Evolutionary conservation across 1,140 invertebrate species (phyloP).

Genomic region (Drosophila quadrilineata): DNA sequence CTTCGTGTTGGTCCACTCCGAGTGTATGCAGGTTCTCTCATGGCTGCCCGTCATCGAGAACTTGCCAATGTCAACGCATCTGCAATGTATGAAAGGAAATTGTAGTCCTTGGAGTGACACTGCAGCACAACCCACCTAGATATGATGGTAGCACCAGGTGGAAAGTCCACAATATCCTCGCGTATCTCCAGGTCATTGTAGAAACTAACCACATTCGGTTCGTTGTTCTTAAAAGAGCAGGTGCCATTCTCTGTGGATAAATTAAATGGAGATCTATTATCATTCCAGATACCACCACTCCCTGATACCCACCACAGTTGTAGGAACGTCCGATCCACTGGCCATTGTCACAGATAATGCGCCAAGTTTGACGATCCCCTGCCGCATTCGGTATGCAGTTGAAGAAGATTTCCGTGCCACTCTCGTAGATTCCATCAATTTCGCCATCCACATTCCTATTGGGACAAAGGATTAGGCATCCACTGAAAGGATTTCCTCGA

Average conservation of each 20-base stretch:
- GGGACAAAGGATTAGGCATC: neutral
- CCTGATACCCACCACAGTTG: constrained; percentile 85
- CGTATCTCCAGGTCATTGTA: constrained; percentile 89
- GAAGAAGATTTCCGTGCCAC: constrained; percentile 91
- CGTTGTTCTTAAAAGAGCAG: constrained; percentile 88
- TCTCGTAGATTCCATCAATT: constrained; percentile 85
- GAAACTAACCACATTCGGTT: constrained; percentile 90
- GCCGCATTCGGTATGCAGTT: constrained; percentile 90
- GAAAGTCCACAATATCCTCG: constrained; percentile 89
- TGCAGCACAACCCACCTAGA: constrained; percentile 82
- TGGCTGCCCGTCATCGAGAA: constrained; percentile 85
- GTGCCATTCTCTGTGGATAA: constrained; percentile 85
- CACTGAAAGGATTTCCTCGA: neutral
- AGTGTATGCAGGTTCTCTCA: constrained; percentile 86
- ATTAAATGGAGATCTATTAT: neutral
- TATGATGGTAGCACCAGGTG: constrained; percentile 86
- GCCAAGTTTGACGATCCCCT: constrained; percentile 90
- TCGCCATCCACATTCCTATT: constrained; percentile 64
- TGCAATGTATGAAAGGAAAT: constrained; percentile 73
- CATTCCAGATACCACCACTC: neutral
- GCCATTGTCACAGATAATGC: constrained; percentile 91
- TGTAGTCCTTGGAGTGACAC: neutral
- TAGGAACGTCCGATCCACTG: constrained; percentile 90
- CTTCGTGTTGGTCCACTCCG: constrained; percentile 90
- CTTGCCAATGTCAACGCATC: constrained; percentile 92